Conservation (phyloP, 92 coral and sea anemone species). For the Siderastrea siderea region DNA sequence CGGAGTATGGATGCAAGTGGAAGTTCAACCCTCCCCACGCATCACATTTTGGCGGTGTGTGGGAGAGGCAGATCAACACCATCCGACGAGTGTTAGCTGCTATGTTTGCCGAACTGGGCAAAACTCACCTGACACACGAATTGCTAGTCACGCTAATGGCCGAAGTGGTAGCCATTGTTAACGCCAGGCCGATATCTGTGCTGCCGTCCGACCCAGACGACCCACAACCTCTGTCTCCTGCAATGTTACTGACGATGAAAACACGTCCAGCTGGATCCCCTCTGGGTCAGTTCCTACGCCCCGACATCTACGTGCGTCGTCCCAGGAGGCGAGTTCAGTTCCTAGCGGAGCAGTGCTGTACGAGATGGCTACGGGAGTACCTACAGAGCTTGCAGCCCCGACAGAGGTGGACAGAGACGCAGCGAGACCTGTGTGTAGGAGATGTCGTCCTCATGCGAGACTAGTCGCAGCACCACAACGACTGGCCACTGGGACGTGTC, state of each 20-base stretch:
- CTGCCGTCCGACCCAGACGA: conserved; percentile 26
- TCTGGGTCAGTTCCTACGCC: conserved; percentile 32
- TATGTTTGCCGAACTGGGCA: conserved; percentile 45
- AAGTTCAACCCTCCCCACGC: conserved; percentile 72
- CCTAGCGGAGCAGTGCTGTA: conserved; percentile 40
- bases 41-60: conserved; percentile 71
- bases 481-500: conserved; percentile 26
- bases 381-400: conserved; percentile 32
- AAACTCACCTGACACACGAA: conserved; percentile 40
- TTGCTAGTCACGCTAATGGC: conserved; percentile 39
- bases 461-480: conserved; percentile 21
- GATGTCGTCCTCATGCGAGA: conserved; percentile 34
- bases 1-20: conserved; percentile 60
- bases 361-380: conserved; percentile 37
- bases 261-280: conserved; percentile 35
- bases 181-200: conserved; percentile 51
- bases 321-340: conserved; percentile 45
- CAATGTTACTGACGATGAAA: conserved; percentile 52
- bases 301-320: conserved; percentile 35
- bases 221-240: conserved; percentile 59
- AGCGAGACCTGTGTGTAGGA: conserved; percentile 24
- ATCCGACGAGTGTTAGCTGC: conserved; percentile 53
- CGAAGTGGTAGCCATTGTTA: conserved; percentile 46
- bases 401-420: conserved; percentile 33
- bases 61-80: conserved; percentile 70